Conservation (phyloP, 1,140 invertebrate species). For the Drosophila pachea region DNA sequence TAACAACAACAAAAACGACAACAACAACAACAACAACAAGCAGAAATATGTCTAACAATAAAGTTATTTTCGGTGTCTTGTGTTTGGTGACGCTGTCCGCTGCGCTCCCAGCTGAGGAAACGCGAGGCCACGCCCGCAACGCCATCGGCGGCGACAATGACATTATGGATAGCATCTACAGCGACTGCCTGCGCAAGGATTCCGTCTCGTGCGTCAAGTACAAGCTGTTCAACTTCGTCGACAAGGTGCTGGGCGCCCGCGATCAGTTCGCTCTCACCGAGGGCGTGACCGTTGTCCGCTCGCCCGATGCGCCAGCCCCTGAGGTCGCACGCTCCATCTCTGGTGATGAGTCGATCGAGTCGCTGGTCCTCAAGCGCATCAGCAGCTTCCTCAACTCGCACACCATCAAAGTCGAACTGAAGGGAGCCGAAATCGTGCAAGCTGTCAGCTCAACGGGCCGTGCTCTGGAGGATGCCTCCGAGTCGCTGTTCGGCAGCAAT, state of each 20-base stretch:
- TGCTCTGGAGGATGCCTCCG: constrained; percentile 85
- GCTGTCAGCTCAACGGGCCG: constrained; percentile 88
- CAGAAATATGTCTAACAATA: constrained; percentile 73
- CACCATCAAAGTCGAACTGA: constrained; percentile 90
- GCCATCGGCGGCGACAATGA: constrained; percentile 85
- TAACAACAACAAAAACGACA: constrained; percentile 32
- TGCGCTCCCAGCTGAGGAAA: constrained; percentile 85
- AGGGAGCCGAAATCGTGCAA: constrained; percentile 89
- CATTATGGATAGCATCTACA: constrained; percentile 86
- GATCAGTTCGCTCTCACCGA: constrained; percentile 88
- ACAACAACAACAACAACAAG: constrained; percentile 25
- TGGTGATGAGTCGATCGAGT: constrained; percentile 83
- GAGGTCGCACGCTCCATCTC: constrained; percentile 86
- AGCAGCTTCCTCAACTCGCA: constrained; percentile 88
- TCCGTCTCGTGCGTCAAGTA: constrained; percentile 90
- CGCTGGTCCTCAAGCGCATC: constrained; percentile 83
- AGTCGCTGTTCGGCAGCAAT: constrained; percentile 82
- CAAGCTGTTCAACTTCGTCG: constrained; percentile 90
- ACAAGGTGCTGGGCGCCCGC: constrained; percentile 88
- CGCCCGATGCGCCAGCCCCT: constrained; percentile 80
- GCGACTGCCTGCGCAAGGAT: constrained; percentile 88
- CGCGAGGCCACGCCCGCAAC: constrained; percentile 80
- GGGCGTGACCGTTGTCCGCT: constrained; percentile 89
- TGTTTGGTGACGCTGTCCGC: constrained; percentile 80
- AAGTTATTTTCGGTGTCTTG: constrained; percentile 79